A percentile compares a stretch with the other conserved stretches of the same genome.
Evolutionary conservation across 2,113 vertebrate genomes (phyloP).

Genomic region (Brachyhypopomus gauderio): DNA sequence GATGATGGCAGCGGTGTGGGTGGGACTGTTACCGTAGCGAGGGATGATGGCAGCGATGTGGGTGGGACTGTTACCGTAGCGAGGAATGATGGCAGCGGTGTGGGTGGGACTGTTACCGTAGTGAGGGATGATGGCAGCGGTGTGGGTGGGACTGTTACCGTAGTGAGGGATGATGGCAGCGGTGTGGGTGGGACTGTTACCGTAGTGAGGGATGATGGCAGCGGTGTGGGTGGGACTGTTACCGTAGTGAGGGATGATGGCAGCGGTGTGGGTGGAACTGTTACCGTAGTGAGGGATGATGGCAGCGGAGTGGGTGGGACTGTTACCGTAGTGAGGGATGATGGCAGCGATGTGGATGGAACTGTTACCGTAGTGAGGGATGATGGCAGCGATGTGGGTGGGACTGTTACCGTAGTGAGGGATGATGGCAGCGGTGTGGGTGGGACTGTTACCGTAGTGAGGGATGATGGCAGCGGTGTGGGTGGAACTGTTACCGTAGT

Average conservation of each 20-base stretch:
- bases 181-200: no score
- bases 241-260: background rate
- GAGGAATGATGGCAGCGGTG: background rate
- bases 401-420: background rate
- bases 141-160: slow-evolving; percentile 68
- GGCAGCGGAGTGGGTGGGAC: background rate
- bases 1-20: background rate
- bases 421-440: background rate
- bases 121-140: background rate
- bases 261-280: background rate
- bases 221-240: no score
- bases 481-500: slow-evolving; percentile 81
- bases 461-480: background rate
- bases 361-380: background rate
- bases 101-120: background rate
- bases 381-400: background rate
- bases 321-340: background rate
- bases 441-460: background rate
- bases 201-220: no score
- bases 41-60: background rate
- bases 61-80: background rate
- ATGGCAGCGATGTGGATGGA: background rate
- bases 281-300: background rate
- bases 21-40: background rate
- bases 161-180: slow-evolving; percentile 99